phyloP scores from a whole-genome alignment of 2,888 invertebrate species.

The Eristalis tenax region DNA sequence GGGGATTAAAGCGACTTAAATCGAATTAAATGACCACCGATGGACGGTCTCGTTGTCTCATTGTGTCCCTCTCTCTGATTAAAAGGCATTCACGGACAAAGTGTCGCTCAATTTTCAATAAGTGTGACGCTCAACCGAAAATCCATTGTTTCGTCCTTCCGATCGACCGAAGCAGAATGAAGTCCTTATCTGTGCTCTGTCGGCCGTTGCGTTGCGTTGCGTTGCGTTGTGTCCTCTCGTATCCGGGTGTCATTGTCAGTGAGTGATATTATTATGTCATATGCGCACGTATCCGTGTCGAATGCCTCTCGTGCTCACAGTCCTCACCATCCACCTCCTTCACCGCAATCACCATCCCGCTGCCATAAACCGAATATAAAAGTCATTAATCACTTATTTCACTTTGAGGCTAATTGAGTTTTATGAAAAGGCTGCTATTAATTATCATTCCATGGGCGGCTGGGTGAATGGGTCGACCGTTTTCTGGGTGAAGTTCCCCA shows the following conservation, averaged over 20 bases:
- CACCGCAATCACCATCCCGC: background rate
- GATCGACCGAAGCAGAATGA: constrained; percentile 55
- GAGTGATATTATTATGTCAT: constrained; percentile 63
- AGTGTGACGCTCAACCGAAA: constrained; percentile 59
- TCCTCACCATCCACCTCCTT: background rate
- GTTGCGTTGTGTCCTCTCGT: constrained; percentile 24
- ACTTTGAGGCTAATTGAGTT: constrained; percentile 71
- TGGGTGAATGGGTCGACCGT: constrained; percentile 8
- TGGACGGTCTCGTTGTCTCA: background rate
- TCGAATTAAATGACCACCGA: constrained; percentile 47
- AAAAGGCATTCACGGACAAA: background rate
- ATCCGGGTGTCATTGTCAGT: constrained; percentile 66
- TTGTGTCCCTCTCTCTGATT: background rate
- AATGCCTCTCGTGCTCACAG: background rate
- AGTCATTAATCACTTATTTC: constrained; percentile 70
- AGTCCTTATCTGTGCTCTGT: constrained; percentile 52
- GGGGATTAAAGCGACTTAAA: constrained; percentile 57
- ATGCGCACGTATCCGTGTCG: constrained; percentile 35
- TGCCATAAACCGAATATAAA: constrained; percentile 37
- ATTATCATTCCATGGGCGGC: constrained; percentile 57
- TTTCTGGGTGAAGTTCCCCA: background rate
- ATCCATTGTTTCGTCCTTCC: constrained; percentile 50
- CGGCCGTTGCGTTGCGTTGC: constrained; percentile 5
- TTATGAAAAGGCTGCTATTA: constrained; percentile 70
- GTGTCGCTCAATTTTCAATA: constrained; percentile 54